These are phyloP conservation scores for Archegozetes longisetosus DNA, from an alignment of 1,140 invertebrate genomes.

Conservation along the genomic window DNA sequence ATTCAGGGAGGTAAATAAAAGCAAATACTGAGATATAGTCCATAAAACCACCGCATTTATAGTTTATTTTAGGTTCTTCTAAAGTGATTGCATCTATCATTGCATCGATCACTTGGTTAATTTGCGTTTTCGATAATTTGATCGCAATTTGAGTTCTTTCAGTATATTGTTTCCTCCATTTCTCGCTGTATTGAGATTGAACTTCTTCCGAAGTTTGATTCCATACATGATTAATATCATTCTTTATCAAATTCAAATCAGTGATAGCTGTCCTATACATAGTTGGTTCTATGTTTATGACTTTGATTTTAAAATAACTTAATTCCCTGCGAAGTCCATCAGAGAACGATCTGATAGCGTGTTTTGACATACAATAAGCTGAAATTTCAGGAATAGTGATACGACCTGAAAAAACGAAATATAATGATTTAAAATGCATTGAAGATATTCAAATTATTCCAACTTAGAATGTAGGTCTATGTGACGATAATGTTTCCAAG, in stretches of 20 bases:
- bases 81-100: conserved; percentile 26
- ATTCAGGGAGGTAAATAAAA: neutral
- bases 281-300: conserved; percentile 33
- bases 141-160: conserved; percentile 9
- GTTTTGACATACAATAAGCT: conserved; percentile 37
- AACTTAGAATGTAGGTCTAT: too few relatives aligned
- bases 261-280: conserved; percentile 9
- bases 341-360: conserved; percentile 34
- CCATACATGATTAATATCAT: conserved; percentile 19
- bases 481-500: too few relatives aligned
- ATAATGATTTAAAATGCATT: too few relatives aligned
- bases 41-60: neutral
- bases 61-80: conserved; percentile 12
- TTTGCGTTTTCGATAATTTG: conserved; percentile 19
- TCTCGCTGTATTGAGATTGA: conserved; percentile 27
- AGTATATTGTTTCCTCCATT: conserved; percentile 27
- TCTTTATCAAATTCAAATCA: neutral
- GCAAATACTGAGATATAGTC: neutral
- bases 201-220: conserved; percentile 26
- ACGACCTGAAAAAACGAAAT: too few relatives aligned
- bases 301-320: conserved; percentile 34
- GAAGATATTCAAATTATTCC: too few relatives aligned
- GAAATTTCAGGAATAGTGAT: conserved; percentile 20
- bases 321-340: conserved; percentile 37
- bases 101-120: conserved; percentile 27